Evolutionary conservation across 2,113 vertebrate genomes (phyloP).

Genomic region (Boulengeromyrus knoepffleri): DNA sequence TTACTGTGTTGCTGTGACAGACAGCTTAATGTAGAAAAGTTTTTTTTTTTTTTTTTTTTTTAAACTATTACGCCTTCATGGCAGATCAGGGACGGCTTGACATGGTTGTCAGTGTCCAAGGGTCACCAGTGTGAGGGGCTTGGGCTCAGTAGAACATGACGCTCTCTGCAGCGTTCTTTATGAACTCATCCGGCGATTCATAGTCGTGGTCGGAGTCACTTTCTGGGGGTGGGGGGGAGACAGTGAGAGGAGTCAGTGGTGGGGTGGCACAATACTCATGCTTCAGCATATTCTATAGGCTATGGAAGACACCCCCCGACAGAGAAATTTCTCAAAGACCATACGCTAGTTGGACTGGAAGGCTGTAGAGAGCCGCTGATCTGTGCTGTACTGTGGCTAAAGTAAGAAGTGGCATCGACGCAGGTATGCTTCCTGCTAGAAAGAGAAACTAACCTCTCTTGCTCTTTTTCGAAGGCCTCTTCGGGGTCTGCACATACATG

Average conservation of each 20-base stretch:
- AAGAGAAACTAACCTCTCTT: background rate
- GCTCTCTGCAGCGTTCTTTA: conserved; percentile 34
- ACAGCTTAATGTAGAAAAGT: background rate
- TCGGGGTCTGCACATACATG: conserved; percentile 32
- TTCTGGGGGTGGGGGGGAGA: background rate
- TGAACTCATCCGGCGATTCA: conserved; percentile 46
- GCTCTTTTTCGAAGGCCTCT: background rate
- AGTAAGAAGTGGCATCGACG: background rate
- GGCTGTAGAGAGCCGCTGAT: background rate
- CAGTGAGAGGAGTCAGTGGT: background rate
- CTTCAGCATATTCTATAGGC: background rate
- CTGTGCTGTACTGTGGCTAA: background rate
- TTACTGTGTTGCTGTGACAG: background rate
- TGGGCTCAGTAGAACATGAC: conserved; percentile 33
- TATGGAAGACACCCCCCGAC: background rate
- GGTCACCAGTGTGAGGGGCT: background rate
- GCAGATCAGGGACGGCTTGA: background rate
- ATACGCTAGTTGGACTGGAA: background rate
- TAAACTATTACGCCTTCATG: background rate
- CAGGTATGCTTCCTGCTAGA: background rate
- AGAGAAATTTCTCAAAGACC: background rate
- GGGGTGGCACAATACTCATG: background rate
- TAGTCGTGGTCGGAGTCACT: conserved; percentile 62
- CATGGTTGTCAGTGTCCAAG: background rate
- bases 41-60: no score